These are phyloP conservation scores for Atopsyche davidsoni DNA, from an alignment of 1,140 invertebrate species.

Conservation along the genomic window DNA sequence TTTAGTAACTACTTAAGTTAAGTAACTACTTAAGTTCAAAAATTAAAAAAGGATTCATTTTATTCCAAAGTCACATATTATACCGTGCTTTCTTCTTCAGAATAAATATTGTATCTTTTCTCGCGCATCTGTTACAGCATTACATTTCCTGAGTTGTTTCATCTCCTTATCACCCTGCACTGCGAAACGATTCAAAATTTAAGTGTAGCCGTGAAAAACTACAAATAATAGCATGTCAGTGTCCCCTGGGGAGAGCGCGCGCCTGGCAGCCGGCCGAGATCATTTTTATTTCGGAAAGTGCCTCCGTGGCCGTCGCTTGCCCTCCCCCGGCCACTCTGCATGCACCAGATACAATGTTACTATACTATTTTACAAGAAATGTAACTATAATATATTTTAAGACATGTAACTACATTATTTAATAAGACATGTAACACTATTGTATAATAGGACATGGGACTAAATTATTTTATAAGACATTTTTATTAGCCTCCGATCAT, in stretches of 20 bases:
- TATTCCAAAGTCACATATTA: no score
- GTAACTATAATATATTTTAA: slow-evolving; percentile 29
- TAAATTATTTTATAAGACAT: no score
- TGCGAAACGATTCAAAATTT: slow-evolving; percentile 12
- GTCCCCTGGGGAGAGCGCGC: slow-evolving; percentile 1
- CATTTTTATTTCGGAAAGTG: slow-evolving; percentile 30
- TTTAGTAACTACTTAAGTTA: no score
- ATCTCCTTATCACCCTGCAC: neutral
- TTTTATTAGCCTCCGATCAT: no score
- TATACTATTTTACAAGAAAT: slow-evolving; percentile 28
- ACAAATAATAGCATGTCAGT: slow-evolving; percentile 28
- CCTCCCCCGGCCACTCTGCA: slow-evolving; percentile 1
- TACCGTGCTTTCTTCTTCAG: no score
- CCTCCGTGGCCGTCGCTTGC: slow-evolving; percentile 17
- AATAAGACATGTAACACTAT: no score
- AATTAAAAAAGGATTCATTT: no score
- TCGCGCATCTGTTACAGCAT: no score
- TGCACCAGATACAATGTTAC: slow-evolving; percentile 24
- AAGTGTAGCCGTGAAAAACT: slow-evolving; percentile 18
- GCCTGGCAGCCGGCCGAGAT: slow-evolving; percentile 28
- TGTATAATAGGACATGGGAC: no score
- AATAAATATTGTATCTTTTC: no score
- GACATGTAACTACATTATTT: no score
- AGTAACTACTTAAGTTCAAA: neutral
- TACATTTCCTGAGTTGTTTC: neutral